Evolutionary conservation across 2,797 vertebrate species (phyloP), one percentile per base, ranked within the genome.

Genomic region (Dryobates pubescens): DNA sequence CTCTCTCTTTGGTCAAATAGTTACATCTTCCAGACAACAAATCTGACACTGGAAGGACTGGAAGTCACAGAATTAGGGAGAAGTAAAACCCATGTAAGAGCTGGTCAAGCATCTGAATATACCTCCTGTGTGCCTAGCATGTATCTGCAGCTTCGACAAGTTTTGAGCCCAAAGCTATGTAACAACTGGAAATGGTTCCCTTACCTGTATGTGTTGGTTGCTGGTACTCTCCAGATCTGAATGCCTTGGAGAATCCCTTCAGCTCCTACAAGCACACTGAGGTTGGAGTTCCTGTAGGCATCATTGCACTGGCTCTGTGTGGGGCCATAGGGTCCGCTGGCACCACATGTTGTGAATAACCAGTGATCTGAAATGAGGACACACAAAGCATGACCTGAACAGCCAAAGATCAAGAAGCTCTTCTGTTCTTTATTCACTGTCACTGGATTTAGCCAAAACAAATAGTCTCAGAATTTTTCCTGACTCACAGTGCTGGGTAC

Each of bases 181-280:
- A 2, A 82, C 38, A 68, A 8, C 9, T 14, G 49, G 27, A 93
- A 38, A 16, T 0, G 3, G 29, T 18, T 72, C 71, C 73, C 92
- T 86, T 95, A 99, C 99, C 99, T 99, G 98, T 99, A 99, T 13
- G 97, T 98, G 96, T 98, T 98, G 11, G 98, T 99, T 96, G 98
- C 98, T n/a, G 98, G 99, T 65, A 99, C 98, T 90, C 95, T 98
- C 99, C 99, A 99, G 96, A 98, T 98, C 93, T 99, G 99, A 92
- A 99, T 96, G 78, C 99, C 99, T 94, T 98, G 98, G 96, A 98
- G 97, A 67, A 97, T 96, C 54, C 98, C 98, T 80, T 98, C 97
- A 56, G 98, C 98, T 74, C 98, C 98, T 12, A 99, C 98, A 12
- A 98, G 96, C 96, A 99, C 98, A 29, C 98, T 99, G 96, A 99